Conservation (phyloP, 2,113 vertebrate species). For the Motacilla alba region DNA sequence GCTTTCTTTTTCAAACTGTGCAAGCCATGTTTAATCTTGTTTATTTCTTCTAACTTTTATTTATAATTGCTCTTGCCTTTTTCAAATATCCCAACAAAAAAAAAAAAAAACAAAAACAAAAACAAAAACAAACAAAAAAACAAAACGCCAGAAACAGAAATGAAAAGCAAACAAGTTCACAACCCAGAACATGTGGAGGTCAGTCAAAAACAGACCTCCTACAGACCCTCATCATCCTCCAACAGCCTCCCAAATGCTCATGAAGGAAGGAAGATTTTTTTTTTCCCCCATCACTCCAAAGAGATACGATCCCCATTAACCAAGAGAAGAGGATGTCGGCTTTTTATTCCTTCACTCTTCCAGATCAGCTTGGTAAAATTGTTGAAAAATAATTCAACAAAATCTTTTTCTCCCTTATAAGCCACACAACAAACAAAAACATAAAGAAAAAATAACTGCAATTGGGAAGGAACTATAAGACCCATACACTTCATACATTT, state of each 20-base stretch:
- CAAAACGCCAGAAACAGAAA: neutral
- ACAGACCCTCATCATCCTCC: neutral
- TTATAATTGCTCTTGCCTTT: neutral
- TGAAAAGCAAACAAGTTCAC: neutral
- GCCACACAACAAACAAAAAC: neutral
- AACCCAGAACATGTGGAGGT: neutral
- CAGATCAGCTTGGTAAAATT: neutral
- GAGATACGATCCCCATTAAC: rapidly evolving
- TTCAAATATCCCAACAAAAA: neutral
- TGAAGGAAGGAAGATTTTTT: neutral
- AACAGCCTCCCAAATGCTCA: neutral
- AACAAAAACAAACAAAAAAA: too few species aligned
- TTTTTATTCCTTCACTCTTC: neutral
- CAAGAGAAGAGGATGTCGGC: neutral
- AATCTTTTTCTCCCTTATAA: neutral
- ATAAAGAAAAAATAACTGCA: neutral
- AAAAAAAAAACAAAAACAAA: too few species aligned
- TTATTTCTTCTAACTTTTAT: neutral
- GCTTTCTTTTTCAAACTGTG: neutral
- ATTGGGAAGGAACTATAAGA: neutral
- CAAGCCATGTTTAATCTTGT: neutral
- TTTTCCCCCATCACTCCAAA: neutral
- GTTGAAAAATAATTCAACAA: neutral
- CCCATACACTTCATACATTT: neutral
- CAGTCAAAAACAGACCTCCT: neutral